Percentiles rank a stretch among this genome's conserved stretches.
phyloP scores from a whole-genome alignment of 2,888 invertebrate genomes.

The Ochropleura plecta region DNA sequence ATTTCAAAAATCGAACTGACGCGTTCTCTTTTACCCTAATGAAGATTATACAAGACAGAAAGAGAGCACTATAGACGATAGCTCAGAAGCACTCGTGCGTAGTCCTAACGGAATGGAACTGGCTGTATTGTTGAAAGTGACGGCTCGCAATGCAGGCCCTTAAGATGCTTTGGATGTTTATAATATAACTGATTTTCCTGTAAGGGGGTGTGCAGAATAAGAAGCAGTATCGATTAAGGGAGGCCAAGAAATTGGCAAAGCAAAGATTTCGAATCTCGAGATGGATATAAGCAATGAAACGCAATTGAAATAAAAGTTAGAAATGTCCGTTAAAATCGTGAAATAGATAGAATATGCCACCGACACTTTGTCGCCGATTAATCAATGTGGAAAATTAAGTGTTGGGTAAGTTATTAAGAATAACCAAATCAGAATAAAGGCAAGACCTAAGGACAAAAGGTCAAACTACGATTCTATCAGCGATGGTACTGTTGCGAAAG shows the following conservation, averaged over 20 bases:
- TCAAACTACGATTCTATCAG: too few relatives aligned
- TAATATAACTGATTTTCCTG: constrained; percentile 58
- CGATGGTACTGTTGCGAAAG: too few relatives aligned
- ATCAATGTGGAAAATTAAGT: too few relatives aligned
- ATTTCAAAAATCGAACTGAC: constrained; percentile 61
- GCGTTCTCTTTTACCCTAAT: constrained; percentile 47
- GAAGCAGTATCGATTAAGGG: constrained; percentile 9
- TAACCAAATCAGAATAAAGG: too few relatives aligned
- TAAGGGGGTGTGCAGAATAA: constrained; percentile 45
- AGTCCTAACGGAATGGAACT: constrained; percentile 67
- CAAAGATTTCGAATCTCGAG: background rate
- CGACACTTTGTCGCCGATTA: background rate
- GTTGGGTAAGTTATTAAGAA: too few relatives aligned
- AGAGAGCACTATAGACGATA: constrained; percentile 53
- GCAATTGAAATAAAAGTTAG: background rate
- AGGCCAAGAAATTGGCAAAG: background rate
- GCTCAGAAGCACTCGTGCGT: constrained; percentile 76
- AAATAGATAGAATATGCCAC: background rate
- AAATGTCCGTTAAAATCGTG: background rate
- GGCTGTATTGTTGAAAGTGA: constrained; percentile 65
- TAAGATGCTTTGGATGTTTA: constrained; percentile 60
- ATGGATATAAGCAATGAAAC: background rate
- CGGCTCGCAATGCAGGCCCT: constrained; percentile 56
- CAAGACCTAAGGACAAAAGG: too few relatives aligned
- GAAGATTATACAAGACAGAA: constrained; percentile 30